Conservation (phyloP, 2,113 vertebrate genomes). For the Todiramphus chloris region DNA sequence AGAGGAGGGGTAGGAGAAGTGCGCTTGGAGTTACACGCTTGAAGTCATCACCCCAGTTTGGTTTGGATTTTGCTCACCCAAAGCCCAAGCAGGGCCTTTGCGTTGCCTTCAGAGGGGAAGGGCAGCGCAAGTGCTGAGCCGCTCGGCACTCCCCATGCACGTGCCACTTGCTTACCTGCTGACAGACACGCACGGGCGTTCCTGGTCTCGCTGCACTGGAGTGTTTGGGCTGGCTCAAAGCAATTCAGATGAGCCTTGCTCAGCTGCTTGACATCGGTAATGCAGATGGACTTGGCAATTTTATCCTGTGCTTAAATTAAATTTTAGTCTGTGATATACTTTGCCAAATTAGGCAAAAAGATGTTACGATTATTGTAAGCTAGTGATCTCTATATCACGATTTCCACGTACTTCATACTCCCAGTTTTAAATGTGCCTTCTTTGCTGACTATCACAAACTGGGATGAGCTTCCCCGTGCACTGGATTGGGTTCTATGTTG, state of each 20-base stretch:
- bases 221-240: background rate
- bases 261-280: background rate
- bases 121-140: background rate
- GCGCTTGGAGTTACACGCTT: background rate
- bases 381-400: background rate
- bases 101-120: background rate
- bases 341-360: background rate
- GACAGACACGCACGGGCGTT: background rate
- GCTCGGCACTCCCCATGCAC: background rate
- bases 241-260: background rate
- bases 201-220: background rate
- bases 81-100: background rate
- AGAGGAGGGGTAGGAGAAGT: background rate
- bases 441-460: rapidly evolving
- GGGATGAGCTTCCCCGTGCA: background rate
- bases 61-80: background rate
- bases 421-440: background rate
- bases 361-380: background rate
- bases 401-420: background rate
- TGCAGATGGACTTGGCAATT: background rate
- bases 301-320: background rate
- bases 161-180: background rate
- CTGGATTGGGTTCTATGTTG: background rate
- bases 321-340: background rate
- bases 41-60: background rate